phyloP scores from a whole-genome alignment of 2,113 vertebrate genomes.

The Chrysochloris asiatica region DNA sequence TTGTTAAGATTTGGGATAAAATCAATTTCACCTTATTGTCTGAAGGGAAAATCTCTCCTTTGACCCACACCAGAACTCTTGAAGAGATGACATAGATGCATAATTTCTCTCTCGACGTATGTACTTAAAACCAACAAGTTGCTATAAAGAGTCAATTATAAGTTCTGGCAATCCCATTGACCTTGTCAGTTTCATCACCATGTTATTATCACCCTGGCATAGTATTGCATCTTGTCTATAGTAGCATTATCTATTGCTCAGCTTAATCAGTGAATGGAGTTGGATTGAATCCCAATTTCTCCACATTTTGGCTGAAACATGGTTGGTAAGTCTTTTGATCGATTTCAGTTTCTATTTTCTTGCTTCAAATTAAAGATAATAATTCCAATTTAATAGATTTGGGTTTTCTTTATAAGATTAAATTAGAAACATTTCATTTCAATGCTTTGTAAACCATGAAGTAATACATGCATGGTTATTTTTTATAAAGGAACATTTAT shows the following conservation, averaged over 20 bases:
- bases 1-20: not conserved
- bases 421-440: not conserved
- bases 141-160: not conserved
- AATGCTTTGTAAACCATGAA: not conserved
- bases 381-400: not conserved
- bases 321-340: not conserved
- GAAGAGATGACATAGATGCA: not conserved
- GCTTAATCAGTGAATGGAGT: not conserved
- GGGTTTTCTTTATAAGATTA: not conserved
- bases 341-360: not conserved
- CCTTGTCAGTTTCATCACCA: not conserved
- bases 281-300: not conserved
- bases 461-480: not conserved
- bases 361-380: not conserved
- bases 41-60: not conserved
- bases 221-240: not conserved
- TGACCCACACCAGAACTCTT: not conserved
- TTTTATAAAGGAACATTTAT: not conserved
- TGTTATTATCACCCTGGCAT: not conserved
- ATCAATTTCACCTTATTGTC: not conserved
- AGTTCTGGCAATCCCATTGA: not conserved
- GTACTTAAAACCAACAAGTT: not conserved
- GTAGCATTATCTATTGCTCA: not conserved
- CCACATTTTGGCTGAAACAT: not conserved
- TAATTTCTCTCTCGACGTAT: no score